Base-by-base conservation (phyloP, 2,797 vertebrate species). In the Synaphobranchus kaupii region DNA sequence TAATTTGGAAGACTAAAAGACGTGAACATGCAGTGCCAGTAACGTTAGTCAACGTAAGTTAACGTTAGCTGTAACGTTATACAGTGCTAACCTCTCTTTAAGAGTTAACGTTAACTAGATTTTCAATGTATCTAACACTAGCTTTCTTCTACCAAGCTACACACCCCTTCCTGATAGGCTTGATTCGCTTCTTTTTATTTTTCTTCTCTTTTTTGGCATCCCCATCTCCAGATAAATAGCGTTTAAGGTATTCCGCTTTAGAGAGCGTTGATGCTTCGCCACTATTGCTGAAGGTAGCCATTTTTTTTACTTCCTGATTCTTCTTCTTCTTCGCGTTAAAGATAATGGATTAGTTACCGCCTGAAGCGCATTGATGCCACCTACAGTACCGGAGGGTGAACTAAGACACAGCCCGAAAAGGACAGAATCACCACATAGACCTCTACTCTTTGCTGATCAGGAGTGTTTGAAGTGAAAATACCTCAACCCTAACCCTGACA, bases 181-280 rank as follows among this genome's bases (percentile, higher is more conserved):
- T 94, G 17, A 82, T 90, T 0, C 92, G 92, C 86, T 95, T 96
- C 91, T 96, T 96, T 90, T 94, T 96, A 52, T 87, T 47, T n/a
- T 95, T 96, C 10, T 90, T 92, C 34, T 90, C 93, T 76, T 93
- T 95, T 31, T 94, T 94, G 1, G 2, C 76, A 88, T 93, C 92
- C 5, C 92, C 92, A 9, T 92, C 93, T 0, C 88, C 87, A 2
- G 96, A 95, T 87, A 96, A 91, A 93, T 97, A 97, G 0, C 96
- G 94, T 92, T 96, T 96, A 54, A 96, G 85, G 34, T 96, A 96
- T 78, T 96, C 96, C 0, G 95, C 94, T 93, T 96, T 96, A 0
- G 94, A 96, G 5, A 96, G 52, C 31, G 93, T 92, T 0, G 89
- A 20, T 31, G 80, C 90, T 52, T 94, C 93, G 2, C 86, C 91